These are phyloP conservation scores for Acrocephalus arundinaceus DNA, from an alignment of 2,113 vertebrate species.

Conservation along the genomic window DNA sequence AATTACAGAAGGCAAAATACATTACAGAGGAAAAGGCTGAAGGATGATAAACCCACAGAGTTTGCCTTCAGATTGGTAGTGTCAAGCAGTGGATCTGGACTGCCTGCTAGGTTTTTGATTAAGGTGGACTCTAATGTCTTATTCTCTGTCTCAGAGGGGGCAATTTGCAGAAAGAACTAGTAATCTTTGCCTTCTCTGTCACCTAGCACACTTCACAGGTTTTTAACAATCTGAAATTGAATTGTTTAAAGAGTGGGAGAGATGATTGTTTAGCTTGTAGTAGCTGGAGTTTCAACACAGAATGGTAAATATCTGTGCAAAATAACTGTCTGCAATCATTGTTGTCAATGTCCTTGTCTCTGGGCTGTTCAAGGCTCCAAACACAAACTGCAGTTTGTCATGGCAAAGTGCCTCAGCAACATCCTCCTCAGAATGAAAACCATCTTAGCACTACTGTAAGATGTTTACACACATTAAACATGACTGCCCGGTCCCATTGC, in stretches of 20 bases:
- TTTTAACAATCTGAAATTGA: neutral
- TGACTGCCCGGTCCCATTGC: neutral
- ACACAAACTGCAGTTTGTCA: neutral
- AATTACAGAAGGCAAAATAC: neutral
- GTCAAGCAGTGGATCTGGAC: neutral
- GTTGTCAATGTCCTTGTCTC: neutral
- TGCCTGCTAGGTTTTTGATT: neutral
- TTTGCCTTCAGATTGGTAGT: neutral
- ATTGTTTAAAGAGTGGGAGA: neutral
- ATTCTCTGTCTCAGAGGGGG: neutral
- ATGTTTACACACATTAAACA: rapidly evolving
- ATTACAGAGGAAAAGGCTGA: neutral
- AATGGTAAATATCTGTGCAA: neutral
- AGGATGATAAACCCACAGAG: neutral
- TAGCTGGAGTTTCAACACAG: neutral
- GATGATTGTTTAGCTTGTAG: neutral
- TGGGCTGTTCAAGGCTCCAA: neutral
- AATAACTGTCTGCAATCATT: neutral
- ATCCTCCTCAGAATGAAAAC: neutral
- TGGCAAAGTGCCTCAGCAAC: neutral
- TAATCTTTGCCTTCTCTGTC: neutral
- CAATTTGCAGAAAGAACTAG: neutral
- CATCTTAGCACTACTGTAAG: neutral
- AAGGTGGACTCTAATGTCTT: neutral
- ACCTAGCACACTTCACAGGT: neutral